Conservation (phyloP, 2,888 invertebrate species). For the Anthrax anthrax region DNA sequence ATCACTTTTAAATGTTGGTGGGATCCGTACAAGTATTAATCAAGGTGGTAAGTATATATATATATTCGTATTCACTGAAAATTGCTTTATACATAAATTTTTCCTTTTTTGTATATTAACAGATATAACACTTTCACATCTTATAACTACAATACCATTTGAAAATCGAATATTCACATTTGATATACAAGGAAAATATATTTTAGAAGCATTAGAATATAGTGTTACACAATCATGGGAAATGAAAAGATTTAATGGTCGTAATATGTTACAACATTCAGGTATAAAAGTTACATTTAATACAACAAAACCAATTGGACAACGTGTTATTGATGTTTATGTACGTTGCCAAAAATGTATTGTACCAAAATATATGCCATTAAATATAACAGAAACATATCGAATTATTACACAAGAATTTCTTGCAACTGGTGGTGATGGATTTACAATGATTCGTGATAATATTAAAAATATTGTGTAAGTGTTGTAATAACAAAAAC, state of each 20-base stretch:
- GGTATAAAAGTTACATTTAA: slow-evolving; percentile 41
- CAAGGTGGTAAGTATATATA: slow-evolving; percentile 39
- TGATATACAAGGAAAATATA: slow-evolving; percentile 49
- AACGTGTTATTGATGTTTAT: slow-evolving; percentile 41
- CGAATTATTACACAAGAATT: slow-evolving; percentile 46
- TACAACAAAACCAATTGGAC: slow-evolving; percentile 40
- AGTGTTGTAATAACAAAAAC: slow-evolving; percentile 13
- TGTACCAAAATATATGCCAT: slow-evolving; percentile 45
- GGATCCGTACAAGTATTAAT: slow-evolving; percentile 51
- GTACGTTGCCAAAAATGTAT: slow-evolving; percentile 49
- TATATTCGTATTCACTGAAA: neutral
- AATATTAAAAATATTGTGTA: slow-evolving; percentile 26
- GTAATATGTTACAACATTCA: slow-evolving; percentile 45
- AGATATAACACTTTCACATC: slow-evolving; percentile 57
- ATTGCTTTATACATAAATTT: neutral
- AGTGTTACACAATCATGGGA: slow-evolving; percentile 34
- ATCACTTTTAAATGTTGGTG: slow-evolving; percentile 52
- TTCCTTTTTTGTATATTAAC: slow-evolving; percentile 5
- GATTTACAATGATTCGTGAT: slow-evolving; percentile 38
- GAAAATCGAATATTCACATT: slow-evolving; percentile 58
- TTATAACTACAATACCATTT: slow-evolving; percentile 60
- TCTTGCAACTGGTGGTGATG: slow-evolving; percentile 55
- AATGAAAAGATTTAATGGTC: slow-evolving; percentile 32
- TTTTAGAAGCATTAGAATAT: slow-evolving; percentile 48
- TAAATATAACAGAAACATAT: slow-evolving; percentile 44